Evolutionary conservation across 2,113 vertebrate genomes (phyloP), one percentile per base, ranked within the genome.

Genomic region (Emydura subglobosa): DNA sequence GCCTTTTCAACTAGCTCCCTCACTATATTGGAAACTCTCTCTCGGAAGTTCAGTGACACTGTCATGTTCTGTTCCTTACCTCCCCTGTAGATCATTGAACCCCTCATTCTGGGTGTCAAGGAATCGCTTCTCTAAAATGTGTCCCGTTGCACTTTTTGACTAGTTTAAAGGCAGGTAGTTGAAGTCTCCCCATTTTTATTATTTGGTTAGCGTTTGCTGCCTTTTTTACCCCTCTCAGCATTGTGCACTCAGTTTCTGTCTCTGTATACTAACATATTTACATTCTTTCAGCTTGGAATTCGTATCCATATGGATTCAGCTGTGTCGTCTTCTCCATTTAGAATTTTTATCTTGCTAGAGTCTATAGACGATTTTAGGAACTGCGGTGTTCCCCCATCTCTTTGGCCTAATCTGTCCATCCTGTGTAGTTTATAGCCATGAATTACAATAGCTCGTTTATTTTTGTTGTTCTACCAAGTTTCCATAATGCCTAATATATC

Each of bases 371-470:
- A 34, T n/a, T 68, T 68, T 44, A 22, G 24, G 47, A 25, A 25
- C 42, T 22, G 6, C 22, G 5, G 39, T 74, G 21, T 74, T 74
- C 19, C n/a, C 39, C 42, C 22, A 0, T 76, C 42, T 44, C 39
- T 6, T 5, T 76, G 74, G 22, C 74, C 39, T 27, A 11, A 6
- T 47, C 39, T 11, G 49, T 10, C 7, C 9, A 34, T 65, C 86
- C 61, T 1, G 49, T 0, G 25, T 29, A 61, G 25, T 49, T 61
- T 78, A 12, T 16, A 14, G 44, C 65, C 34, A 1, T 39, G 1
- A 2, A 1, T 0, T 13, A 5, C 2, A 44, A 1, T 1, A 0
- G 11, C 78, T 12, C 92, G 0, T 3, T 0, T 0, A 0, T 0
- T 0, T 7, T 21, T 1, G 49, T 53, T 68, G 10, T 68, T 86